Conservation (phyloP, 2,113 vertebrate genomes). For the Ochotona curzoniae region DNA sequence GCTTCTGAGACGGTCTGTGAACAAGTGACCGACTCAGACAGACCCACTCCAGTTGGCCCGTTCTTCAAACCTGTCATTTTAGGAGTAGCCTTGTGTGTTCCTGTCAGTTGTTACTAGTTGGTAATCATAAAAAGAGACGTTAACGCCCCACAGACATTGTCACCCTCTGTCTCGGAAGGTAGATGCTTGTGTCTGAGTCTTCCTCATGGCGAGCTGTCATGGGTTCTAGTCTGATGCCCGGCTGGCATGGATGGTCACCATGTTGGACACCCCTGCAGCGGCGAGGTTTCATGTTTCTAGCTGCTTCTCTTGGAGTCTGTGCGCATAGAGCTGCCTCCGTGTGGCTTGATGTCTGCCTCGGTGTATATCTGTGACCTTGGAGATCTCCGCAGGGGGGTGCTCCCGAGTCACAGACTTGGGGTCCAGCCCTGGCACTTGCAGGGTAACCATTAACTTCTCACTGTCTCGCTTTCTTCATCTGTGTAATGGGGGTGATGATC, state of each 20-base stretch:
- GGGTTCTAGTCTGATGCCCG: constrained; percentile 58
- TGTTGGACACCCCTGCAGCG: constrained; percentile 47
- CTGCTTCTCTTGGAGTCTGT: not conserved
- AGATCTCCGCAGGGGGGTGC: not conserved
- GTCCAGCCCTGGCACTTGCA: constrained; percentile 12
- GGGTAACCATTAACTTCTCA: constrained; percentile 33
- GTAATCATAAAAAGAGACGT: constrained; percentile 45
- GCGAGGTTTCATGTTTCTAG: not conserved
- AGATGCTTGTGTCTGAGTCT: constrained; percentile 62
- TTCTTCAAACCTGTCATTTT: constrained; percentile 57
- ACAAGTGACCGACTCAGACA: constrained; percentile 39
- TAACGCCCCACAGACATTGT: constrained; percentile 26
- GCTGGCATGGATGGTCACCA: constrained; percentile 60
- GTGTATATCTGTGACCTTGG: constrained; percentile 15
- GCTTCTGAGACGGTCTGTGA: constrained; percentile 56
- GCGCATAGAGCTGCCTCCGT: not conserved
- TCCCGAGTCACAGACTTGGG: constrained; percentile 29
- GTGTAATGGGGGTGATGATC: constrained; percentile 63
- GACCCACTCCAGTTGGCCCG: constrained; percentile 49
- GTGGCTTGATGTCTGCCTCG: constrained; percentile 3
- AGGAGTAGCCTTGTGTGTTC: constrained; percentile 33
- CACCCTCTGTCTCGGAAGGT: constrained; percentile 50
- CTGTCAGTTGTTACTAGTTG: constrained; percentile 45
- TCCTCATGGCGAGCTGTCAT: constrained; percentile 40
- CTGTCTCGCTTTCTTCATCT: constrained; percentile 57